Evolutionary conservation across 2,113 vertebrate species (phyloP).

Genomic region (Ophiodon elongatus): DNA sequence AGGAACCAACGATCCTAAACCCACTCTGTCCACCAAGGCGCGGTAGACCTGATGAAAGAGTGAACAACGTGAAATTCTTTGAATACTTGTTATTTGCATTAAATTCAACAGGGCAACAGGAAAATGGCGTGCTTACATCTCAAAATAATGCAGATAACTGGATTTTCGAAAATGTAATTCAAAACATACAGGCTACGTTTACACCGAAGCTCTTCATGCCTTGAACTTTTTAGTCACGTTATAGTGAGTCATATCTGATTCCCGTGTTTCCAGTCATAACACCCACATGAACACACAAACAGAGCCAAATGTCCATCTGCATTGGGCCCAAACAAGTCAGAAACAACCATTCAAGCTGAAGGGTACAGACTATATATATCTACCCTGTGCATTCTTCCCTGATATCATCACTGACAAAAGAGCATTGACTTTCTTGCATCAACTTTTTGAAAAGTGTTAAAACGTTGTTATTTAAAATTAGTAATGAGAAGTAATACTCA

Average conservation of each 20-base stretch:
- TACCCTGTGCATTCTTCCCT: not conserved
- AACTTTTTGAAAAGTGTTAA: not conserved
- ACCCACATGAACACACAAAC: not conserved
- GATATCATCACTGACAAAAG: not conserved
- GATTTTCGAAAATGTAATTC: not conserved
- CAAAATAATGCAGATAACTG: not conserved
- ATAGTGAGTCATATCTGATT: not conserved
- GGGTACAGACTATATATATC: not conserved
- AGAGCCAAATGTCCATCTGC: not conserved
- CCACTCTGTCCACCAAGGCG: conserved; percentile 92
- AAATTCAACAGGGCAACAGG: not conserved
- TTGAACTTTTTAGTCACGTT: not conserved
- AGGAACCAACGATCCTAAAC: conserved; percentile 92
- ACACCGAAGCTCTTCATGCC: not conserved
- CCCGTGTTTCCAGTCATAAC: not conserved
- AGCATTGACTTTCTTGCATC: not conserved
- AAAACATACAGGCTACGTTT: not conserved
- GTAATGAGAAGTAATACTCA: not conserved
- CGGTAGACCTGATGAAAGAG: conserved; percentile 77
- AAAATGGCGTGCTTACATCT: not conserved
- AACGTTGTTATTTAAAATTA: not conserved
- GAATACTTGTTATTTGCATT: not conserved
- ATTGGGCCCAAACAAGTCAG: not conserved
- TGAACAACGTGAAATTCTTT: not conserved
- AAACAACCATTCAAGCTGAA: not conserved